phyloP scores from a whole-genome alignment of 2,888 invertebrate genomes.

The Nezara viridula region DNA sequence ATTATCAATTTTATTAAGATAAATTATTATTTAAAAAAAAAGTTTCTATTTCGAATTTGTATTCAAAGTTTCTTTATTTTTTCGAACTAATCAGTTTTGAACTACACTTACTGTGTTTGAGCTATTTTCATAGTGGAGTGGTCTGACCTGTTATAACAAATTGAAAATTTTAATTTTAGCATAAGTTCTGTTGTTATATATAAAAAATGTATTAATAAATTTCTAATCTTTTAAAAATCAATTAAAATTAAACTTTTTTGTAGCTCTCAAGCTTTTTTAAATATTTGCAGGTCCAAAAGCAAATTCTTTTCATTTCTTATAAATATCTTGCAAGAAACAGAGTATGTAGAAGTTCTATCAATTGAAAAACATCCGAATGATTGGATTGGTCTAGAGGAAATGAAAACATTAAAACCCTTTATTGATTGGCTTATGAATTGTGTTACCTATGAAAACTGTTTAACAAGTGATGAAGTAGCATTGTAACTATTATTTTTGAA shows the following conservation, averaged over 20 bases:
- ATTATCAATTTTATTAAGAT: too few relatives aligned
- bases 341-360: not conserved
- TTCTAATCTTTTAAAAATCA: not conserved
- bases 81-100: not conserved
- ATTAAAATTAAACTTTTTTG: not conserved
- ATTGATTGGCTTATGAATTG: constrained; percentile 32
- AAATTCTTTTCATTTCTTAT: not conserved
- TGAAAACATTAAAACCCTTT: not conserved
- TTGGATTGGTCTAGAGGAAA: constrained; percentile 1
- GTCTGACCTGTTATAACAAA: not conserved
- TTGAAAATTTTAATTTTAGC: not conserved
- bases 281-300: not conserved
- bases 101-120: not conserved
- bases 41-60: too few relatives aligned
- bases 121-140: not conserved
- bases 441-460: constrained; percentile 15
- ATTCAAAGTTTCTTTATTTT: too few relatives aligned
- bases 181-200: not conserved
- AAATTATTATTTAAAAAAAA: too few relatives aligned
- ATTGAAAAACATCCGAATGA: not conserved
- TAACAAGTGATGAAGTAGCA: constrained; percentile 23
- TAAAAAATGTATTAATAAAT: not conserved
- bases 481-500: not conserved
- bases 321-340: not conserved
- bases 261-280: not conserved